A percentile compares a stretch with the other conserved stretches of the same genome.
Conservation (phyloP, 1,140 invertebrate genomes). For the Hyles euphorbiae region DNA sequence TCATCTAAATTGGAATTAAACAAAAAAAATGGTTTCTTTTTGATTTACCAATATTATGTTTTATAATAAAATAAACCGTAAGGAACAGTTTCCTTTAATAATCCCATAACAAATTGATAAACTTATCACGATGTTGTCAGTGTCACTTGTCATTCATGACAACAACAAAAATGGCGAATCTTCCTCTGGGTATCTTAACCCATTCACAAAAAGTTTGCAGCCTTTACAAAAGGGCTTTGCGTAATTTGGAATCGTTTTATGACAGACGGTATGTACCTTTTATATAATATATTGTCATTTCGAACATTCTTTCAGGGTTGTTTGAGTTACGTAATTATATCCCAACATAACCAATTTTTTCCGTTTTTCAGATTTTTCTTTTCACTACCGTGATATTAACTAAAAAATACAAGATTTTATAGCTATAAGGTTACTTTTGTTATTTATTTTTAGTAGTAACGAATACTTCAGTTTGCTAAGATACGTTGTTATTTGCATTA, state of each 20-base stretch:
- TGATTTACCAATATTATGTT: too few species aligned
- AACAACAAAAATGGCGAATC: constrained; percentile 44
- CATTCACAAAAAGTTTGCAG: constrained; percentile 62
- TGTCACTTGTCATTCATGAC: background rate
- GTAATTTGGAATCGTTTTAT: constrained; percentile 62
- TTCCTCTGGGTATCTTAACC: constrained; percentile 51
- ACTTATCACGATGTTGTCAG: too few species aligned
- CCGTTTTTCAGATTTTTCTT: constrained; percentile 15
- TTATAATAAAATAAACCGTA: too few species aligned
- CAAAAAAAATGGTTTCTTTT: too few species aligned
- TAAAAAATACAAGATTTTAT: background rate
- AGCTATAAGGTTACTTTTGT: background rate
- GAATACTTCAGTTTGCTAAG: too few species aligned
- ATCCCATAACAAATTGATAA: too few species aligned
- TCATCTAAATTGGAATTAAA: too few species aligned
- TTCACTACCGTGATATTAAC: background rate
- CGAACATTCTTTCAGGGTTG: constrained; percentile 5
- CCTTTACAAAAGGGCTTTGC: constrained; percentile 61
- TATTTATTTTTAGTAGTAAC: background rate
- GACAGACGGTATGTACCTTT: constrained; percentile 51
- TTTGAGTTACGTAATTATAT: constrained; percentile 45
- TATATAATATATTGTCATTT: background rate
- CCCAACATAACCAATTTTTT: constrained; percentile 18
- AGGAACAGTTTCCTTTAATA: too few species aligned
- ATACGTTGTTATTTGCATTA: too few species aligned